Evolutionary conservation across 2,113 vertebrate genomes (phyloP).

Genomic region (Urocynchramus pylzowi): DNA sequence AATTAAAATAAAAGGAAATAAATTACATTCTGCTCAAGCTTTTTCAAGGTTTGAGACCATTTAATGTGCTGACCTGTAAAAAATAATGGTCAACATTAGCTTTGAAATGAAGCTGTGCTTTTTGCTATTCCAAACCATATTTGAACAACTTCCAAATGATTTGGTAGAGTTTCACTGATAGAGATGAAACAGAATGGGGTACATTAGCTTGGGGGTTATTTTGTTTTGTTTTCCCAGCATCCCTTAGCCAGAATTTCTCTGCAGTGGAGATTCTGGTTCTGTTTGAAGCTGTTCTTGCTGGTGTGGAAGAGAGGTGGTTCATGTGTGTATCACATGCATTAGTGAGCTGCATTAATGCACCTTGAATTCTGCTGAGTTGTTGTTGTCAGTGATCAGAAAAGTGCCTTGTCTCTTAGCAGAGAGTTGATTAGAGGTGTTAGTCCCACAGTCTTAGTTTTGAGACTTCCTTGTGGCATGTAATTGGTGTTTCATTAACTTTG

Average conservation of each 20-base stretch:
- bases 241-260: not conserved
- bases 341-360: not conserved
- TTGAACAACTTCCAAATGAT: not conserved
- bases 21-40: not conserved
- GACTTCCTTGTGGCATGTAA: not conserved
- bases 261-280: not conserved
- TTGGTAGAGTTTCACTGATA: not conserved
- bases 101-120: not conserved
- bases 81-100: not conserved
- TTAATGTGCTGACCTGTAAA: not conserved
- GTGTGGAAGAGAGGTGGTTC: not conserved
- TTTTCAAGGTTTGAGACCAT: not conserved
- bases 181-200: not conserved
- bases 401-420: not conserved
- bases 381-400: not conserved
- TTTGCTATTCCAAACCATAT: not conserved
- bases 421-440: not conserved
- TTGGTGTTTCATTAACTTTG: not conserved
- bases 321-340: too few relatives aligned
- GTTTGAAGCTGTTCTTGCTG: not conserved
- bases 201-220: not conserved
- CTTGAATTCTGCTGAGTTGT: not conserved
- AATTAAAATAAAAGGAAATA: not conserved
- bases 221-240: not conserved
- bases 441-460: not conserved